Evolutionary conservation across 2,888 invertebrate genomes (phyloP).

Genomic region (Melanotus villosus): DNA sequence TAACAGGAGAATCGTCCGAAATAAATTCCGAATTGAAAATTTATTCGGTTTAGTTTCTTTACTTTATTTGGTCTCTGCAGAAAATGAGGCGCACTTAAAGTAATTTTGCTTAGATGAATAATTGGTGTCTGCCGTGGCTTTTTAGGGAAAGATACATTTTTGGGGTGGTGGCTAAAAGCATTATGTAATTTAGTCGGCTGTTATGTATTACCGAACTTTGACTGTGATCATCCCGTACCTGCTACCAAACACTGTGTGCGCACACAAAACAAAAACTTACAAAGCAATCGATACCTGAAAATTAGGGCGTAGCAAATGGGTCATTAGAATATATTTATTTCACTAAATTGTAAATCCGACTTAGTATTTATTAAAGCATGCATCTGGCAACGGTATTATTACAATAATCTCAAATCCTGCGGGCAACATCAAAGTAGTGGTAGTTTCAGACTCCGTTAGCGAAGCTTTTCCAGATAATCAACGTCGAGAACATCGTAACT

Average conservation of each 20-base stretch:
- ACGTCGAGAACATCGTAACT: constrained; percentile 2
- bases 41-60: too few relatives aligned
- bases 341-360: constrained; percentile 7
- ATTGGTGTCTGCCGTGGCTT: not conserved
- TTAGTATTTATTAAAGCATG: not conserved
- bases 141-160: constrained; percentile 16
- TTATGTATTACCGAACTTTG: constrained; percentile 15
- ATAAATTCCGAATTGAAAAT: too few relatives aligned
- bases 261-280: constrained; percentile 31
- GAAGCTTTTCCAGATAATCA: constrained; percentile 26
- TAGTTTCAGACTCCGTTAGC: constrained; percentile 21
- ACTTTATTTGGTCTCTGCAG: too few relatives aligned
- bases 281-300: constrained; percentile 35
- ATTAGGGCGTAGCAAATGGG: constrained; percentile 35
- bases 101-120: too few relatives aligned
- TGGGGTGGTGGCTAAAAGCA: constrained; percentile 26
- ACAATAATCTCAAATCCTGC: constrained; percentile 27
- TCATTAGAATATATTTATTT: constrained; percentile 23
- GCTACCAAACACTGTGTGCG: constrained; percentile 29
- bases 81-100: too few relatives aligned
- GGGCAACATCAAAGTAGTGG: constrained; percentile 29
- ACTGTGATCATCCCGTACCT: constrained; percentile 31
- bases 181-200: constrained; percentile 18
- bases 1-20: too few relatives aligned
- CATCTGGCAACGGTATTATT: constrained; percentile 4